These are phyloP conservation scores for Puffinus mauretanicus DNA, from an alignment of 2,113 vertebrate species.

Conservation along the genomic window DNA sequence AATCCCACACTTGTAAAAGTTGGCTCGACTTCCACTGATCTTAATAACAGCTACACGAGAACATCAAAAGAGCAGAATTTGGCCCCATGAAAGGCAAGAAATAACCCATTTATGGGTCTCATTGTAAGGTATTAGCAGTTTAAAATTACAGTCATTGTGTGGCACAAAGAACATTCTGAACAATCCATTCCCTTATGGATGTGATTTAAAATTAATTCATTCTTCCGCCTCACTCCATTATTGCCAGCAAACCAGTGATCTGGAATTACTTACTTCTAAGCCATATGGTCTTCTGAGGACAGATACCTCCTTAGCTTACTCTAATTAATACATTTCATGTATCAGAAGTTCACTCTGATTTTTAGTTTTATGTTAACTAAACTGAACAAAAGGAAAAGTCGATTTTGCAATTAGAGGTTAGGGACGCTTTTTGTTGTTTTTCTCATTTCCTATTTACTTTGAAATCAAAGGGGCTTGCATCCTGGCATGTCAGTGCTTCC, in stretches of 20 bases:
- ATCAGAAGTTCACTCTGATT: not conserved
- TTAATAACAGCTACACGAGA: not conserved
- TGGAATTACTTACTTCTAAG: slow-evolving; percentile 67
- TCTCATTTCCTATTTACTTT: slow-evolving; percentile 1
- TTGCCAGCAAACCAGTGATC: slow-evolving; percentile 66
- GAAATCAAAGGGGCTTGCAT: not conserved
- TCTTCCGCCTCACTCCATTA: slow-evolving; percentile 55
- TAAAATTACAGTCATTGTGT: slow-evolving; percentile 65
- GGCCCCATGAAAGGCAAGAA: slow-evolving; percentile 43
- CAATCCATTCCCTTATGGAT: slow-evolving; percentile 63
- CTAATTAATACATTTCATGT: slow-evolving; percentile 53
- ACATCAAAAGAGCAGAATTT: slow-evolving; percentile 50
- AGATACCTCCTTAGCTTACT: slow-evolving; percentile 38
- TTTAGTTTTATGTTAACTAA: slow-evolving; percentile 12
- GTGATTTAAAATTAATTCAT: slow-evolving; percentile 66
- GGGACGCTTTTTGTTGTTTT: not conserved
- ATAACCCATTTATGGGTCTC: slow-evolving; percentile 42
- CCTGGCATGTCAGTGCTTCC: not conserved
- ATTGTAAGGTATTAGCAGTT: slow-evolving; percentile 62
- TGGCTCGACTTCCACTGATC: not conserved
- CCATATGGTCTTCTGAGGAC: slow-evolving; percentile 66
- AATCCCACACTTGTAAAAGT: not conserved
- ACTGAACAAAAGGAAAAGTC: slow-evolving; percentile 1
- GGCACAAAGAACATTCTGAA: slow-evolving; percentile 55
- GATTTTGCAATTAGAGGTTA: slow-evolving; percentile 13